phyloP scores from a whole-genome alignment of 2,797 vertebrate genomes.

The Distichodus sexfasciatus region DNA sequence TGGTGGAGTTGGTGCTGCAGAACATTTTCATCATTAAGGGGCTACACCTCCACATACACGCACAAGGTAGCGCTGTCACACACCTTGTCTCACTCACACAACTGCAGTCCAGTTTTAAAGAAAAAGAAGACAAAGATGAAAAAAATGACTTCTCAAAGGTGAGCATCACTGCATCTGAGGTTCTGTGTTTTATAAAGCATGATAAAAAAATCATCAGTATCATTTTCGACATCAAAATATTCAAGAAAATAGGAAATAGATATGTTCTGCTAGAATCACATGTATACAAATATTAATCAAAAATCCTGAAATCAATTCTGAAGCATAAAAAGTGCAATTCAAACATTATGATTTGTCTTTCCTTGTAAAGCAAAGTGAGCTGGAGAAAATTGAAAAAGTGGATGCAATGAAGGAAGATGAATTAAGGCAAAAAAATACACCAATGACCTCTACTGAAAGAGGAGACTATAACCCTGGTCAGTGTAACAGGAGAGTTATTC shows the following conservation, averaged over 20 bases:
- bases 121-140: slow-evolving; percentile 38
- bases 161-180: background rate
- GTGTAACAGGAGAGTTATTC: slow-evolving; percentile 75
- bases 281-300: too few species aligned
- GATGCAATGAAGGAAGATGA: background rate
- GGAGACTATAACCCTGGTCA: slow-evolving; percentile 55
- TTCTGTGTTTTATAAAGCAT: too few species aligned
- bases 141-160: slow-evolving; percentile 55
- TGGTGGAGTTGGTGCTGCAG: slow-evolving; percentile 83
- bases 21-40: slow-evolving; percentile 89
- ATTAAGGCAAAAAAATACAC: slow-evolving; percentile 40
- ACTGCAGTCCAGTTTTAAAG: slow-evolving; percentile 70
- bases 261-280: too few species aligned
- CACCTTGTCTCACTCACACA: background rate
- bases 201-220: too few species aligned
- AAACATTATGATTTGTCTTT: background rate
- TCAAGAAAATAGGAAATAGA: too few species aligned
- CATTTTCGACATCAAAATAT: too few species aligned
- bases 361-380: slow-evolving; percentile 17
- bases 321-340: too few species aligned
- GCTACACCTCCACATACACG: slow-evolving; percentile 71
- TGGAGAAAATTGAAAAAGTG: too few species aligned
- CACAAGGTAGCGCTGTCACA: background rate
- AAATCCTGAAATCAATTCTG: too few species aligned
- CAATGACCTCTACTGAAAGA: slow-evolving; percentile 60